Conservation (phyloP, 2,113 vertebrate genomes). For the Callorhinus ursinus region DNA sequence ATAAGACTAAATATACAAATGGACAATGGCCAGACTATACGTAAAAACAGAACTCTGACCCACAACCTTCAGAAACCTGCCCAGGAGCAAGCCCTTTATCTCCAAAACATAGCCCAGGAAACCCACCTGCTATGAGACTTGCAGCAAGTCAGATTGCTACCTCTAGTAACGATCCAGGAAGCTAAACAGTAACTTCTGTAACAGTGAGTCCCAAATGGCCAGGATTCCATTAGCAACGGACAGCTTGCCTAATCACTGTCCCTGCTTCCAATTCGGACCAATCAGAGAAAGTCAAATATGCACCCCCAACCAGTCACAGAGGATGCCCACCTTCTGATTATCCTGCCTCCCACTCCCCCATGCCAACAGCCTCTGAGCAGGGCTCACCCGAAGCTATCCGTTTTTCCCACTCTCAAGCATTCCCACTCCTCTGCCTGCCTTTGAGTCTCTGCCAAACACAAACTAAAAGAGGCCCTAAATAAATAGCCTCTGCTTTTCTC, state of each 20-base stretch:
- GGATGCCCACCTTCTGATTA: background rate
- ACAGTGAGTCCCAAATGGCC: background rate
- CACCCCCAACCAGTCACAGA: background rate
- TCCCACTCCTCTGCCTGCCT: background rate
- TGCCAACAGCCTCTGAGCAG: background rate
- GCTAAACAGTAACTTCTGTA: background rate
- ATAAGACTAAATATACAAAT: background rate
- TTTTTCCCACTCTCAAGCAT: background rate
- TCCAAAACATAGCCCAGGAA: background rate
- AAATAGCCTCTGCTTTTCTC: background rate
- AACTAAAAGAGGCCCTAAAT: background rate
- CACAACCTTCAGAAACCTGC: background rate
- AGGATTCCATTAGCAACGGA: background rate
- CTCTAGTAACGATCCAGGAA: background rate
- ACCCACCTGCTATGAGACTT: background rate
- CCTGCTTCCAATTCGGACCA: background rate
- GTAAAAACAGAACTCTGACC: background rate
- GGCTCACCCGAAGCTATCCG: background rate
- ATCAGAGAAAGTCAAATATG: background rate
- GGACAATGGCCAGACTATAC: background rate
- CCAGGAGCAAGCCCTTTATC: background rate
- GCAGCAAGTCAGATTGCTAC: background rate
- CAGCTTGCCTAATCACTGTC: background rate
- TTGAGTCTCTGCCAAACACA: background rate
- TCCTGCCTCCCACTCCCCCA: background rate